A percentile compares a stretch with the other conserved stretches of the same genome.
Evolutionary conservation across 2,797 vertebrate genomes (phyloP).

Genomic region (Alca torda): DNA sequence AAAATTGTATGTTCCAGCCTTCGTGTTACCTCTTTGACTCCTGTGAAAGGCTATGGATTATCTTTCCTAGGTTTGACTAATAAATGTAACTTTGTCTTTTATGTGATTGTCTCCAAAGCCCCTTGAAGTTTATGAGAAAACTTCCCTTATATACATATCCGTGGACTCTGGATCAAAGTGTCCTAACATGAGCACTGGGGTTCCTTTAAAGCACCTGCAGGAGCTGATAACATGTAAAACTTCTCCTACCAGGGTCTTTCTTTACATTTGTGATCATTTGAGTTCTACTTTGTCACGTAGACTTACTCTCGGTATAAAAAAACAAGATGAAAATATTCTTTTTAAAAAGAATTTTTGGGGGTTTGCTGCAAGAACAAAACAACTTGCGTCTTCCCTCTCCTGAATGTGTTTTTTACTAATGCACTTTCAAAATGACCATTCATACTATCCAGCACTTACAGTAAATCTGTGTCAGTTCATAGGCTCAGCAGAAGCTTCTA

Average conservation of each 20-base stretch:
- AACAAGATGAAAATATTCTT: background rate
- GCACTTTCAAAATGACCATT: background rate
- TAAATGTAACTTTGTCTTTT: background rate
- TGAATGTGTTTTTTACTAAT: background rate
- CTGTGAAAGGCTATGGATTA: background rate
- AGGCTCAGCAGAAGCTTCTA: background rate
- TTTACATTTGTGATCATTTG: background rate
- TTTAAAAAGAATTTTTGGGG: background rate
- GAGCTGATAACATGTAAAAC: background rate
- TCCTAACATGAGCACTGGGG: background rate
- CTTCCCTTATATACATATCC: background rate
- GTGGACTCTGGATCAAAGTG: background rate
- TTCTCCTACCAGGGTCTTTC: background rate
- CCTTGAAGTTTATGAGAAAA: background rate
- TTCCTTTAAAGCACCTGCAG: background rate
- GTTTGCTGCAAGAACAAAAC: background rate
- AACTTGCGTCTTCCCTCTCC: background rate
- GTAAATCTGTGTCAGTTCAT: background rate
- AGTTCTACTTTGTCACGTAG: background rate
- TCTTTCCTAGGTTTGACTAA: background rate
- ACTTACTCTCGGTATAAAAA: background rate
- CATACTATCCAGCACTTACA: background rate
- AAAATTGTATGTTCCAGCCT: background rate
- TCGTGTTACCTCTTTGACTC: background rate
- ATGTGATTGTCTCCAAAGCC: background rate